phyloP scores from a whole-genome alignment of 1,140 invertebrate genomes.

The Pachypeltis micranthus region DNA sequence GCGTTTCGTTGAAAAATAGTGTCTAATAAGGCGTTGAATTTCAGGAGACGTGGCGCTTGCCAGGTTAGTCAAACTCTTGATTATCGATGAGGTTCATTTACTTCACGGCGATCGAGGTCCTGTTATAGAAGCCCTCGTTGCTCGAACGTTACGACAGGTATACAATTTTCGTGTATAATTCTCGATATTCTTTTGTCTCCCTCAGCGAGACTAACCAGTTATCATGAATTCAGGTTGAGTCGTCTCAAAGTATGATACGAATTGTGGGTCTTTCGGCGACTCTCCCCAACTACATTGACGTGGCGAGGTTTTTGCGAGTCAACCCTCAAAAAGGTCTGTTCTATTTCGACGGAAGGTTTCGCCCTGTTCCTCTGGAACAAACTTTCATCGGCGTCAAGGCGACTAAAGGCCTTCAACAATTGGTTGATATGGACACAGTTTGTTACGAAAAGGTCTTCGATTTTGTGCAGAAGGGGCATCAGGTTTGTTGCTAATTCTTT shows the following conservation, averaged over 20 bases:
- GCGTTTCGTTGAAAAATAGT: not conserved
- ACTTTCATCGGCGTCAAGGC: constrained; percentile 87
- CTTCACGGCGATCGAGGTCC: constrained; percentile 94
- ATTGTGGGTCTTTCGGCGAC: constrained; percentile 98
- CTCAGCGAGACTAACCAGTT: too few relatives aligned
- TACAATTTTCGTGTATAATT: too few relatives aligned
- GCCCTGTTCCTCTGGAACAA: constrained; percentile 88
- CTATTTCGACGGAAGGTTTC: constrained; percentile 92
- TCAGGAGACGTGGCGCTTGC: constrained; percentile 79
- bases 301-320: constrained; percentile 86
- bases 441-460: constrained; percentile 88
- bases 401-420: constrained; percentile 58
- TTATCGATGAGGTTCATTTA: constrained; percentile 98
- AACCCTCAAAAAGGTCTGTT: constrained; percentile 89
- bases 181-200: not conserved
- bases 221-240: constrained; percentile 77
- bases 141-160: constrained; percentile 81
- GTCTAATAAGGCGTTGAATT: constrained; percentile 19
- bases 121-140: constrained; percentile 94
- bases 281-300: constrained; percentile 94
- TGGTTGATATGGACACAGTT: constrained; percentile 78
- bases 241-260: constrained; percentile 90
- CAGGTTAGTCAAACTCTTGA: constrained; percentile 83
- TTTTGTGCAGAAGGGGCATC: constrained; percentile 79
- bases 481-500: too few relatives aligned